These are phyloP conservation scores for Maniola hyperantus DNA, from an alignment of 2,888 invertebrate genomes.

Conservation along the genomic window DNA sequence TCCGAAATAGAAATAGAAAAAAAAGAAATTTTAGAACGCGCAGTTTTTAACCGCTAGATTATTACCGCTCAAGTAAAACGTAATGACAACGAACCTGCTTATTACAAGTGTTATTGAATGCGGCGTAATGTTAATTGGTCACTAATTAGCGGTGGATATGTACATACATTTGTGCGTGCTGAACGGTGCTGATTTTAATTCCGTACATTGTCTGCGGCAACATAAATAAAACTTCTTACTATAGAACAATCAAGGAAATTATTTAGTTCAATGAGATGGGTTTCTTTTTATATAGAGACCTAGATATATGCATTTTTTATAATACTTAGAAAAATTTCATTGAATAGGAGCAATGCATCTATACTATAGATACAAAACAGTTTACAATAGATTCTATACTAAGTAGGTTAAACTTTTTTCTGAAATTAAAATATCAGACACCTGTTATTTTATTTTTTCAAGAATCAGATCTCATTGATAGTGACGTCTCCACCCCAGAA, in stretches of 20 bases:
- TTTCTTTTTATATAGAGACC: background rate
- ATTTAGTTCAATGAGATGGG: background rate
- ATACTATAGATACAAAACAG: too few species aligned
- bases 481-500: too few species aligned
- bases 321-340: too few species aligned
- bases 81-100: constrained; percentile 8
- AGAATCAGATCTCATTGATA: too few species aligned
- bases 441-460: too few species aligned
- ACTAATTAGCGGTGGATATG: constrained; percentile 43
- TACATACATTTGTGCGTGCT: constrained; percentile 38
- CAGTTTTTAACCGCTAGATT: background rate
- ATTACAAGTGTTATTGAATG: constrained; percentile 26
- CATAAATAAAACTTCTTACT: constrained; percentile 38
- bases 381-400: too few species aligned
- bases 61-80: background rate
- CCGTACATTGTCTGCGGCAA: constrained; percentile 51
- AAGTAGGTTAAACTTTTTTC: too few species aligned
- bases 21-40: background rate
- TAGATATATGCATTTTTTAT: background rate
- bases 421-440: too few species aligned
- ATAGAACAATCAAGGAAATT: constrained; percentile 1
- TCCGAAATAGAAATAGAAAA: too few species aligned
- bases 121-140: constrained; percentile 23
- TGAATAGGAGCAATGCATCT: too few species aligned
- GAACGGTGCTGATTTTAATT: constrained; percentile 44